These are phyloP conservation scores for Acrocephalus kingi DNA, from an alignment of 2,113 vertebrate genomes.

Conservation along the genomic window DNA sequence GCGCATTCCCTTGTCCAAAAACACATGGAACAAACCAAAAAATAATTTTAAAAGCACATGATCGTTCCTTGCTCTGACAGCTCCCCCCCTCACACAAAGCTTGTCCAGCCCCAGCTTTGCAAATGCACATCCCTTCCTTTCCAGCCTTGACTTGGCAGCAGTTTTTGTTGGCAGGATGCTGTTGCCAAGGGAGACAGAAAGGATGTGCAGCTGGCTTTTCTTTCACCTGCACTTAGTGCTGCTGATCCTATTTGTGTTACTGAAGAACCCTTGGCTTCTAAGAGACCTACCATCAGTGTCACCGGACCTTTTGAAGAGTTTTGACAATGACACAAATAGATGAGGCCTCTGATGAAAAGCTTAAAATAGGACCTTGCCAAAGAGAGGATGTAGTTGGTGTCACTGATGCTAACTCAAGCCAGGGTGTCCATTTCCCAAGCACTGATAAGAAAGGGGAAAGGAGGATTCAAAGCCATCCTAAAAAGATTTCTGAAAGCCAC, in stretches of 20 bases:
- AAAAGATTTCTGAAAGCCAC: not conserved
- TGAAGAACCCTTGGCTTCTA: conserved; percentile 47
- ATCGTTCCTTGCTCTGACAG: not conserved
- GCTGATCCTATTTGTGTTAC: conserved; percentile 49
- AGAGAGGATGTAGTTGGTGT: not conserved
- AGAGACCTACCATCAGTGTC: conserved; percentile 28
- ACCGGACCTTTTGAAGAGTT: conserved; percentile 15
- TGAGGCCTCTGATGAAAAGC: not conserved
- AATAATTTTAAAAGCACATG: not conserved
- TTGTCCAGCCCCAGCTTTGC: conserved; percentile 39
- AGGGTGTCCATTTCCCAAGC: conserved; percentile 1
- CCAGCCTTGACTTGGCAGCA: conserved; percentile 59
- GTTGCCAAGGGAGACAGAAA: conserved; percentile 71
- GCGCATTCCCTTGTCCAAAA: not conserved
- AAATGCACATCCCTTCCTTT: conserved; percentile 13
- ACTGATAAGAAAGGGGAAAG: not conserved
- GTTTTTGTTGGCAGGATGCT: conserved; percentile 62
- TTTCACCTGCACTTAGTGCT: conserved; percentile 55
- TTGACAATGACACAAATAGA: conserved; percentile 41
- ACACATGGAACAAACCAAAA: not conserved
- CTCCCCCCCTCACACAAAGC: not conserved
- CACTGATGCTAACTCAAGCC: conserved; percentile 16
- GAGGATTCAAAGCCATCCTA: not conserved
- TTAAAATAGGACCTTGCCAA: conserved; percentile 29
- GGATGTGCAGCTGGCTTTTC: conserved; percentile 65